Conservation (phyloP, 1,140 invertebrate genomes). For the Saxidomus purpurata region DNA sequence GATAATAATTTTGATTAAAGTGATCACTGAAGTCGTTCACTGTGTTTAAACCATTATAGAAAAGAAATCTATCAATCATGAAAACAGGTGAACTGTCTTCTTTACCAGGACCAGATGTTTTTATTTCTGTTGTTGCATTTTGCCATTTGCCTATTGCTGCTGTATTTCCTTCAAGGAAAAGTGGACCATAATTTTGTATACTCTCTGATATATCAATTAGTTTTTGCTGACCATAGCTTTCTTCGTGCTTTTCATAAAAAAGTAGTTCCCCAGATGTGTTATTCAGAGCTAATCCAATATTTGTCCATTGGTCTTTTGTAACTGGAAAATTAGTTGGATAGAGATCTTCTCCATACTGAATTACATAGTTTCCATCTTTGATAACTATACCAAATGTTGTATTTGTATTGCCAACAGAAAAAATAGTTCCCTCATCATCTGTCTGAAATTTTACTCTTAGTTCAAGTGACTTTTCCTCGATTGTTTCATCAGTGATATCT, state of each 20-base stretch:
- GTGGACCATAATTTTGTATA: conserved; percentile 32
- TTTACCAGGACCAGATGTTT: not conserved
- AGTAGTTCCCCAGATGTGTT: conserved; percentile 17
- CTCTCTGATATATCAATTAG: conserved; percentile 34
- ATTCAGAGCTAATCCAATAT: conserved; percentile 41
- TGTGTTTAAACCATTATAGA: not conserved
- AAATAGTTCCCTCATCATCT: conserved; percentile 7
- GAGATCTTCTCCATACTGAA: conserved; percentile 40
- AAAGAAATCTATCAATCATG: conserved; percentile 34
- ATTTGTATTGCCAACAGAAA: conserved; percentile 23
- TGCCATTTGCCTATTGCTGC: conserved; percentile 42
- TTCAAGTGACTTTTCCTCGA: conserved; percentile 22
- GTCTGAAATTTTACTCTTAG: conserved; percentile 45
- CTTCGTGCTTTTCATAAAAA: conserved; percentile 51
- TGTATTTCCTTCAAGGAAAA: not conserved
- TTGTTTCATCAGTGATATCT: conserved; percentile 12
- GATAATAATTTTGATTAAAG: conserved; percentile 16
- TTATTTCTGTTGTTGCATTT: not conserved
- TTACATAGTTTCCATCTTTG: conserved; percentile 35
- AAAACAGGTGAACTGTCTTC: not conserved
- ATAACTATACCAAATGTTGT: conserved; percentile 49
- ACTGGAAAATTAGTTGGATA: conserved; percentile 38
- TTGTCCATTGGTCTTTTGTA: conserved; percentile 27
- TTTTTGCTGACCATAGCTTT: conserved; percentile 14
- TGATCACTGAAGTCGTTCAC: conserved; percentile 11